Conservation (phyloP, 2,888 invertebrate genomes). For the Lypha dubia region DNA sequence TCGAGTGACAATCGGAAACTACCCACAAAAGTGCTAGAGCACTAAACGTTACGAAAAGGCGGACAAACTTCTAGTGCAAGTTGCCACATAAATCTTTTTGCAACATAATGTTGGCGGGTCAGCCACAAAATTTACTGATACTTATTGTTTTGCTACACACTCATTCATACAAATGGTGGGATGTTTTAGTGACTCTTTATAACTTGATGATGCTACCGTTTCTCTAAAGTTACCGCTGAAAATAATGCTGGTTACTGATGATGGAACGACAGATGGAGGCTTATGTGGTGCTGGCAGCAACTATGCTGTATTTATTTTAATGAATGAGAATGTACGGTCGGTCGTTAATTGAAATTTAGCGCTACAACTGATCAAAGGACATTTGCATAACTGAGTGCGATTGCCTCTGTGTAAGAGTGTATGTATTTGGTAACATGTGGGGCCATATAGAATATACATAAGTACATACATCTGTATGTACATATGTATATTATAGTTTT, state of each 20-base stretch:
- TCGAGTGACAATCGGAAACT: constrained; percentile 73
- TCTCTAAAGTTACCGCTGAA: constrained; percentile 20
- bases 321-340: constrained; percentile 53
- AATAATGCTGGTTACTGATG: constrained; percentile 24
- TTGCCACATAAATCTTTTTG: constrained; percentile 79
- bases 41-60: constrained; percentile 69
- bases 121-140: constrained; percentile 72
- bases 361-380: constrained; percentile 71
- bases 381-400: constrained; percentile 53
- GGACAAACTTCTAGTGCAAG: constrained; percentile 72
- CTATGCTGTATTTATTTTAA: constrained; percentile 13
- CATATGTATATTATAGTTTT: constrained; percentile 6
- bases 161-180: neutral
- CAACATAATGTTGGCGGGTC: constrained; percentile 82
- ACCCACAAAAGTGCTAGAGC: constrained; percentile 71
- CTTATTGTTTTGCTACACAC: constrained; percentile 64
- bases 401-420: constrained; percentile 37
- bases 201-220: constrained; percentile 31
- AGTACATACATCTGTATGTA: too few species aligned
- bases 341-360: constrained; percentile 70
- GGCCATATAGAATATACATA: too few species aligned
- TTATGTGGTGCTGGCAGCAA: constrained; percentile 58
- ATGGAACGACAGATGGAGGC: constrained; percentile 19
- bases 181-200: constrained; percentile 52
- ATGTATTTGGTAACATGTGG: constrained; percentile 11